Evolutionary conservation across 2,797 vertebrate genomes (phyloP).

Genomic region (Poeciliopsis paucimaculata): DNA sequence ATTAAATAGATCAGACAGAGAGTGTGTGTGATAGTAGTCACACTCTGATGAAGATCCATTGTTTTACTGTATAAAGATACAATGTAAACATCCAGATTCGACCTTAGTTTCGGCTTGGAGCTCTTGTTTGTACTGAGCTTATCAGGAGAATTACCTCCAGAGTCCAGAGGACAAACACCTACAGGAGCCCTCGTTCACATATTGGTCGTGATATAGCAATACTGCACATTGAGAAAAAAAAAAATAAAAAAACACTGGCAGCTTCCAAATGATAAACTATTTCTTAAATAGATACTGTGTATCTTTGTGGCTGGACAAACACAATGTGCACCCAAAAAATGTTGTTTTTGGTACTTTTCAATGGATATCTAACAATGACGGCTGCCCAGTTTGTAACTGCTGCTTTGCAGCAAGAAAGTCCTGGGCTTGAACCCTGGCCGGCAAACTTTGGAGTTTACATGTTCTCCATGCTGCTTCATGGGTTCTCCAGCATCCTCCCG

Average conservation of each 20-base stretch:
- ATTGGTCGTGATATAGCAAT: conserved; percentile 1
- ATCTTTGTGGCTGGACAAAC: neutral
- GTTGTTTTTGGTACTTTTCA: no score
- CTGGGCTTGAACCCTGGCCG: no score
- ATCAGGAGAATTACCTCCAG: conserved; percentile 28
- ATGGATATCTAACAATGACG: no score
- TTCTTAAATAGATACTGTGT: neutral
- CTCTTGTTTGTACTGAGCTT: conserved; percentile 11
- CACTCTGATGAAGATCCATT: conserved; percentile 54
- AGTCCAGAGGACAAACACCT: conserved; percentile 34
- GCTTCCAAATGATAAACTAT: neutral
- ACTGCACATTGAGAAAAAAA: neutral
- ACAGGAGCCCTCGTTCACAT: conserved; percentile 18
- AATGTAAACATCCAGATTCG: conserved; percentile 25
- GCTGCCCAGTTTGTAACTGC: no score
- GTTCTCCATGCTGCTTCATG: no score
- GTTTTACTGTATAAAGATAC: conserved; percentile 36
- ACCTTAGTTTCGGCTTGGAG: conserved; percentile 15
- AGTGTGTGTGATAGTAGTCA: conserved; percentile 23
- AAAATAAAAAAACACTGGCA: neutral
- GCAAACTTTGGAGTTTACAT: no score
- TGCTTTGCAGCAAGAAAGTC: no score
- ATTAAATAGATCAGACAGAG: conserved; percentile 67
- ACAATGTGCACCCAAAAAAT: neutral
- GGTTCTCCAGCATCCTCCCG: no score